These are phyloP conservation scores for Battus philenor DNA, from an alignment of 1,140 invertebrate species.

Conservation along the genomic window DNA sequence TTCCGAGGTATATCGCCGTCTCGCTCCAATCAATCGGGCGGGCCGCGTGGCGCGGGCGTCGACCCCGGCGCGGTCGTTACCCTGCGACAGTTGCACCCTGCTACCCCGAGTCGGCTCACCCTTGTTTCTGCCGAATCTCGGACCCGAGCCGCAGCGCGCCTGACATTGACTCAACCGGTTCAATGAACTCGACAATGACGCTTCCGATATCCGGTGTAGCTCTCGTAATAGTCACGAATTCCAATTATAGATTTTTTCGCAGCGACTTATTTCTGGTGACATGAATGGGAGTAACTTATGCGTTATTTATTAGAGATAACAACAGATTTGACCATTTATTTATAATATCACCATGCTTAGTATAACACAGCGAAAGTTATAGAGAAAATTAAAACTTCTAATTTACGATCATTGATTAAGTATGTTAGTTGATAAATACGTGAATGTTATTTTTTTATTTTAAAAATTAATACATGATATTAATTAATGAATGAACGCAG, in stretches of 20 bases:
- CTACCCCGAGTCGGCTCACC: constrained; percentile 59
- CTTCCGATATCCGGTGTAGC: constrained; percentile 58
- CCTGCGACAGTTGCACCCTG: constrained; percentile 67
- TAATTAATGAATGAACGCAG: not conserved
- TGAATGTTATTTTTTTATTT: not conserved
- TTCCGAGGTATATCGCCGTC: constrained; percentile 49
- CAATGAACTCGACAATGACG: constrained; percentile 41
- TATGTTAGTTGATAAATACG: too few species aligned
- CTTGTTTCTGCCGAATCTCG: constrained; percentile 67
- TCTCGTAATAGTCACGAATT: constrained; percentile 32
- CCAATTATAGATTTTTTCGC: constrained; percentile 11
- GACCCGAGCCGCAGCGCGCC: constrained; percentile 45
- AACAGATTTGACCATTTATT: too few species aligned
- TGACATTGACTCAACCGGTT: constrained; percentile 70
- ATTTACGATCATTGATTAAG: too few species aligned
- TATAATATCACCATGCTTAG: too few species aligned
- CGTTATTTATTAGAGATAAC: not conserved
- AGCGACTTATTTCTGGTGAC: not conserved
- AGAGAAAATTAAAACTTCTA: too few species aligned
- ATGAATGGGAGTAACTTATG: constrained; percentile 2
- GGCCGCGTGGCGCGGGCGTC: constrained; percentile 65
- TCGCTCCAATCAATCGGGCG: constrained; percentile 59
- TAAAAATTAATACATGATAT: too few species aligned
- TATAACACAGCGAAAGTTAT: too few species aligned
- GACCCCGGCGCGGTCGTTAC: constrained; percentile 67